Evolutionary conservation across 2,113 vertebrate genomes (phyloP).

Genomic region (Penelope pileata): DNA sequence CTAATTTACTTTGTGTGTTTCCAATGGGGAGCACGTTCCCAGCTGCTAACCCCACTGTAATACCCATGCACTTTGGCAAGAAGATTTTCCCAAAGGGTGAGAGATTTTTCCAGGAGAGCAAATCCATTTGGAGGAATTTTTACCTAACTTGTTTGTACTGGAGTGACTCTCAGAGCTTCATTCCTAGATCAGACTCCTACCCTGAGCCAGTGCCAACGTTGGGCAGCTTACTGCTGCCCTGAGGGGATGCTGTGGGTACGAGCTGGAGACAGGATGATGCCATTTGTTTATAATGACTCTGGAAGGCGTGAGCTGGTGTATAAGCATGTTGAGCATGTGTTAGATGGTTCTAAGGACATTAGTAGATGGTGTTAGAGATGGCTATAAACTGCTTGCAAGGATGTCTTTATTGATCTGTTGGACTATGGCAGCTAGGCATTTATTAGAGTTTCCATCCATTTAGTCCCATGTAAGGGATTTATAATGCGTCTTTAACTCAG

Average conservation of each 20-base stretch:
- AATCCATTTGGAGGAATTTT: neutral
- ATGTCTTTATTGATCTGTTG: slow-evolving; percentile 62
- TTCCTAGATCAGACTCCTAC: neutral
- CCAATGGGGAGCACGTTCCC: neutral
- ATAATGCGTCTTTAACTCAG: slow-evolving; percentile 11
- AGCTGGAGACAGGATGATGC: neutral
- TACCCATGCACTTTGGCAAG: fast-evolving
- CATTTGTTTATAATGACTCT: slow-evolving; percentile 39
- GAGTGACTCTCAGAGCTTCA: neutral
- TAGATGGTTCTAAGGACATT: slow-evolving; percentile 49
- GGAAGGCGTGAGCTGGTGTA: slow-evolving; percentile 1
- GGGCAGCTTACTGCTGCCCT: neutral
- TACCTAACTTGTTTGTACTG: neutral
- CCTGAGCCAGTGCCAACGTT: neutral
- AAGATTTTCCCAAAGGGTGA: neutral
- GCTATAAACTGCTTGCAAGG: slow-evolving; percentile 52
- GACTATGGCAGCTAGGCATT: slow-evolving; percentile 5
- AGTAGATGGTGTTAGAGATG: slow-evolving; percentile 32
- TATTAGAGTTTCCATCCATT: neutral
- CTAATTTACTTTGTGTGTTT: neutral
- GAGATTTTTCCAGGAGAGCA: neutral
- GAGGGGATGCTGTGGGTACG: neutral
- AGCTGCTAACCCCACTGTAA: neutral
- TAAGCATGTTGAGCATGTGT: slow-evolving; percentile 49
- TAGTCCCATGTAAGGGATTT: slow-evolving; percentile 30